Base-by-base conservation (phyloP, 2,113 vertebrate genomes). In the Cichladusa arquata region DNA sequence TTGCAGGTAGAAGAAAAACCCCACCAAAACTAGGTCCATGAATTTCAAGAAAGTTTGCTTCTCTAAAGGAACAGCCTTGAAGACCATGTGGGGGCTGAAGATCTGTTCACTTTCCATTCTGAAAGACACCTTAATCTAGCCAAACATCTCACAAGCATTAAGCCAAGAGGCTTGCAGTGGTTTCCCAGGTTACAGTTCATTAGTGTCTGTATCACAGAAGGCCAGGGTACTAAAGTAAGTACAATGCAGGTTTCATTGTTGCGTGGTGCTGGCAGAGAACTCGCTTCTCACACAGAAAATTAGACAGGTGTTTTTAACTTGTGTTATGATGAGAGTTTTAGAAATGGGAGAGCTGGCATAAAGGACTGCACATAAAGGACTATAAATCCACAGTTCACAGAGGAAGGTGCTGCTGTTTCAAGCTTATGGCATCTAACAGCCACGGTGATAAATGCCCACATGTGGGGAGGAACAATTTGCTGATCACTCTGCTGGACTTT, bases 121-220 rank as follows among this genome's bases (percentile, higher is more conserved):
- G 60, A 85, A 91, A 74, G 40, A 70, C 22, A 45, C 40, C 56
- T 81, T 88, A 88, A 94, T 94, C 71, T 81, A 83, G 31, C 31
- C 50, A 60, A 88, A 56, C 6, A 12, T 80, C 65, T 91, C 51
- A 47, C 31, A 58, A 45, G 53, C 60, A 81, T 64, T 73, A 67
- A 92, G 48, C 44, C 45, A 82, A 36, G 40, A 78, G 87, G 25
- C 36, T 80, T 65, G 53, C 65, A 31, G 60, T 90, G 78, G 88
- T 95, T 96, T 95, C 93, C 95, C 92, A 69, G 92, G 84, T 92
- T 93, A 92, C 85, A 80, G 71, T 91, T 96, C 96, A 90, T 91
- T 95, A 95, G 81, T 60, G 45, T 19, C 71, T 86, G 40, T 73
- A 67, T 22, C 42, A 45, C 56, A 76, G 74, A 53, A 53, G 78